Conservation (phyloP, 2,113 vertebrate species). For the Podarcis cretensis region DNA sequence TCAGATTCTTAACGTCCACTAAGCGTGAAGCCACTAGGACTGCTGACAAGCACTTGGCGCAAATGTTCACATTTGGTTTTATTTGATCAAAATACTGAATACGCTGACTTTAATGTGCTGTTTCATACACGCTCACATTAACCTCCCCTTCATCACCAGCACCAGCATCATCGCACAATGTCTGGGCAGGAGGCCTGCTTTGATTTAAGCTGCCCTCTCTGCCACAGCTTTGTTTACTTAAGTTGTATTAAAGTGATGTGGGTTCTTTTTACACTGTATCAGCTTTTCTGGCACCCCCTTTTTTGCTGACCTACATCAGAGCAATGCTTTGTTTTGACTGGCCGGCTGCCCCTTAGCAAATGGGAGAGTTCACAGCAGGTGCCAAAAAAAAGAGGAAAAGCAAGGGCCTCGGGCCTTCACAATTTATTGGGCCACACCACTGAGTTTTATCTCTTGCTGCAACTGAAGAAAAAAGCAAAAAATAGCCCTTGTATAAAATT, state of each 20-base stretch:
- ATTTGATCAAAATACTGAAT: not conserved
- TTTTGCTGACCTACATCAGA: not conserved
- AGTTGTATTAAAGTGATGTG: not conserved
- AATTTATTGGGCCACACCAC: not conserved
- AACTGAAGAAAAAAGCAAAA: no score
- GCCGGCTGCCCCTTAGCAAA: not conserved
- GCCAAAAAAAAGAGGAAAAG: not conserved
- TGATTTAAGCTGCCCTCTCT: not conserved
- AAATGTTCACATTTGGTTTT: not conserved
- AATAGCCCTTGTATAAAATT: not conserved
- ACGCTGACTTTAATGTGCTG: not conserved
- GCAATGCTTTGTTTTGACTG: constrained; percentile 11
- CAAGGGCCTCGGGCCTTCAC: not conserved
- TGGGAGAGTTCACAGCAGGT: not conserved
- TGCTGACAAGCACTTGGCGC: not conserved
- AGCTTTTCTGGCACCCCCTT: not conserved
- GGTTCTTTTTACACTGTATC: not conserved
- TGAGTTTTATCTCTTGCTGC: not conserved
- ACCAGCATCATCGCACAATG: not conserved
- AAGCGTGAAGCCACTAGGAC: not conserved
- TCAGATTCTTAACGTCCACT: not conserved
- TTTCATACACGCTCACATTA: not conserved
- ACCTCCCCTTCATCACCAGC: not conserved
- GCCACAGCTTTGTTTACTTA: not conserved
- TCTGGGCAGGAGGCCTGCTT: not conserved